Evolutionary conservation across 2,113 vertebrate species (phyloP).

Genomic region (Pionites leucogaster): DNA sequence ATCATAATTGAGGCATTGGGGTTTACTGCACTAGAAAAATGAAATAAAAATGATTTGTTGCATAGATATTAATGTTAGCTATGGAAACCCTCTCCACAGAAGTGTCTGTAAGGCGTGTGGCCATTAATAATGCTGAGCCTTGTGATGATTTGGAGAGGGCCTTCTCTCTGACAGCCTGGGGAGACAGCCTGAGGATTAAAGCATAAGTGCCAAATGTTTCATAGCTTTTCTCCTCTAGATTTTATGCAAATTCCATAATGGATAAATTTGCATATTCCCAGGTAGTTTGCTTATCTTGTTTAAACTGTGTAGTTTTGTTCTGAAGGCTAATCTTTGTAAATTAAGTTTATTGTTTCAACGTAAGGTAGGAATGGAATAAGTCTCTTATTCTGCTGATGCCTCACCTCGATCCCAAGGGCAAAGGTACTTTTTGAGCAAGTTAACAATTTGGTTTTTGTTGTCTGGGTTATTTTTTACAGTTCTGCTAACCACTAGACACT

Average conservation of each 20-base stretch:
- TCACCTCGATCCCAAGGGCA: neutral
- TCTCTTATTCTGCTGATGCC: neutral
- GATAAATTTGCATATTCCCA: neutral
- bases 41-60: conserved; percentile 43
- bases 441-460: neutral
- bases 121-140: neutral
- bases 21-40: conserved; percentile 33
- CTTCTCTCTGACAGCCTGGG: neutral
- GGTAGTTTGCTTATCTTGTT: neutral
- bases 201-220: neutral
- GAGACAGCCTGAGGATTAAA: neutral
- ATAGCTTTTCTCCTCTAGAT: neutral
- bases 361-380: neutral
- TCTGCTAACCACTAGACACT: neutral
- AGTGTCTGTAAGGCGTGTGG: neutral
- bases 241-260: conserved; percentile 32
- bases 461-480: neutral
- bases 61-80: neutral
- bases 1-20: neutral
- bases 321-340: neutral
- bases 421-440: neutral
- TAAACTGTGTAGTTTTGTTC: neutral
- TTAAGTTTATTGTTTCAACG: neutral
- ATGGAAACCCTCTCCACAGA: neutral
- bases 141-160: neutral